phyloP scores from a whole-genome alignment of 1,140 invertebrate species.

The Limonius californicus region DNA sequence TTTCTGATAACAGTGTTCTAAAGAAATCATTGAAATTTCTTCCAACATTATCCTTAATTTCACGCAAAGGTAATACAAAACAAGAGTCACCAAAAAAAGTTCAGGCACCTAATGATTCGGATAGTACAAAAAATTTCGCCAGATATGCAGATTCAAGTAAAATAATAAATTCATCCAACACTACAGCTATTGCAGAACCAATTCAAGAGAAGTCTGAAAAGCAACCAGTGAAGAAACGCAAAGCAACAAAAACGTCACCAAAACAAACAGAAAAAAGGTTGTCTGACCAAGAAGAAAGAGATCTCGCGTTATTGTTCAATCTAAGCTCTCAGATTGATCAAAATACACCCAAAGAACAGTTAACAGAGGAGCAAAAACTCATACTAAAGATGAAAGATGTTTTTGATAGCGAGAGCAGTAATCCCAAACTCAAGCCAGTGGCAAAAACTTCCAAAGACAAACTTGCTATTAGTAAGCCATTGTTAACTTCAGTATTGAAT shows the following conservation, averaged over 20 bases:
- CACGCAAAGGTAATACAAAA: background rate
- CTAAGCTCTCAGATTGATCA: conserved; percentile 14
- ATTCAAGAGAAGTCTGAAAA: background rate
- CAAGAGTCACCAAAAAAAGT: background rate
- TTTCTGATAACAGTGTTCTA: too few relatives aligned
- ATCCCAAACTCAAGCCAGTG: conserved; percentile 15
- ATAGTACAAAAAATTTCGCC: too few relatives aligned
- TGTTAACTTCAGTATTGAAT: conserved; percentile 32
- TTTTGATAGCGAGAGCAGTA: conserved; percentile 33
- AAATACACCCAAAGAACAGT: conserved; percentile 15
- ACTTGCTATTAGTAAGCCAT: conserved; percentile 33
- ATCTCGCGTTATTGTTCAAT: conserved; percentile 4
- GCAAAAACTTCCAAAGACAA: conserved; percentile 35
- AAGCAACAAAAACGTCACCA: conserved; percentile 10
- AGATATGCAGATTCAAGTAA: too few relatives aligned
- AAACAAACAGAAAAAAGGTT: conserved; percentile 25
- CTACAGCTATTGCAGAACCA: too few relatives aligned
- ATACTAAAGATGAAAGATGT: conserved; percentile 37
- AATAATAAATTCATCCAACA: too few relatives aligned
- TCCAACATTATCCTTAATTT: too few relatives aligned
- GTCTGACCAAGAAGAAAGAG: conserved; percentile 36
- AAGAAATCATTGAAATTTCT: too few relatives aligned
- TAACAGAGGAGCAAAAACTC: conserved; percentile 35
- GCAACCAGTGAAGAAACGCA: background rate
- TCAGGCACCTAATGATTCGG: too few relatives aligned